Percentiles rank a stretch among this genome's conserved stretches.
These are phyloP conservation scores for Caenorhabditis wallacei DNA, from an alignment of 2,888 invertebrate genomes.

Conservation along the genomic window DNA sequence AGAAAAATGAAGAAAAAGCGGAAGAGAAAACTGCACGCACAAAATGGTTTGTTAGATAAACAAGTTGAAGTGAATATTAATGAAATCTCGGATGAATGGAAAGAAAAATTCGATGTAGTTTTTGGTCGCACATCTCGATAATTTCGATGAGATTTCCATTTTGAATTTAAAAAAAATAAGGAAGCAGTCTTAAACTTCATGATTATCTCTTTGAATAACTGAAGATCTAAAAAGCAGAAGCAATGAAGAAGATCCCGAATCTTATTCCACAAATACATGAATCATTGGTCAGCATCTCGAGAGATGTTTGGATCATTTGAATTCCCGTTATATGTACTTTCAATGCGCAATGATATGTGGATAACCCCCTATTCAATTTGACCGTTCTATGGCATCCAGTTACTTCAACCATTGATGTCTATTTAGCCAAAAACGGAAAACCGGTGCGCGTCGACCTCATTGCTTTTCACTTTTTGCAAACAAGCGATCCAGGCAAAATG, in stretches of 20 bases:
- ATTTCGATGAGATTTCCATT: too few relatives aligned
- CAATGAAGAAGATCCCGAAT: not conserved
- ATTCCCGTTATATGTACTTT: slow-evolving; percentile 14
- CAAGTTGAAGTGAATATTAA: slow-evolving; percentile 33
- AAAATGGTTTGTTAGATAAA: slow-evolving; percentile 48
- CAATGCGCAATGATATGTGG: slow-evolving; percentile 43
- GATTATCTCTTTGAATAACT: too few relatives aligned
- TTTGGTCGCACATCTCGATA: too few relatives aligned
- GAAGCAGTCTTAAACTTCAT: too few relatives aligned
- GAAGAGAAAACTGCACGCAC: slow-evolving; percentile 40
- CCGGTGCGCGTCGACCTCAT: slow-evolving; percentile 50
- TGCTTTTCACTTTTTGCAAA: slow-evolving; percentile 62
- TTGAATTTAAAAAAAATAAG: too few relatives aligned
- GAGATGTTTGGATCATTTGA: slow-evolving; percentile 26
- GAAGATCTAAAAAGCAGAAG: too few relatives aligned
- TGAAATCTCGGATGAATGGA: not conserved
- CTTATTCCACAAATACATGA: not conserved
- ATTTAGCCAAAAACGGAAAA: slow-evolving; percentile 45
- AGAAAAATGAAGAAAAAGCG: slow-evolving; percentile 35
- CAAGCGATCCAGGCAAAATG: slow-evolving; percentile 47
- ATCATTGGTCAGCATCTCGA: slow-evolving; percentile 18
- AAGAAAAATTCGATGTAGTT: not conserved
- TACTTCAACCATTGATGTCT: slow-evolving; percentile 11
- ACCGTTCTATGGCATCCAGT: slow-evolving; percentile 48
- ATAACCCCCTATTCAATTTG: slow-evolving; percentile 27